Evolutionary conservation across 2,797 vertebrate genomes (phyloP).

Genomic region (Tapera naevia): DNA sequence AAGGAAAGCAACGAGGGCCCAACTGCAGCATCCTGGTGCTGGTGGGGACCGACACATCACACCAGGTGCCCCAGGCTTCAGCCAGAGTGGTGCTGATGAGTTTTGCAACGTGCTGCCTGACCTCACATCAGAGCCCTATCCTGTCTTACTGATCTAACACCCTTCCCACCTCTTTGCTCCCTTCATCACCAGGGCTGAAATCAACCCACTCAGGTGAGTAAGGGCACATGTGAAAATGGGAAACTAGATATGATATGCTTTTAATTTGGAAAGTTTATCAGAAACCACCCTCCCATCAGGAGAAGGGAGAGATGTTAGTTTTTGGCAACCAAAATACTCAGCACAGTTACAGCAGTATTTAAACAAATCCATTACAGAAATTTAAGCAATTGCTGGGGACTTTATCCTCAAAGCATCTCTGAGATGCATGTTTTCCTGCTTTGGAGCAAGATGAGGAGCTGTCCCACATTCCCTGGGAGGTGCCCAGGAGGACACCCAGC

Average conservation of each 20-base stretch:
- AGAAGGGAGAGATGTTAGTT: not conserved
- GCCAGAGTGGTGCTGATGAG: not conserved
- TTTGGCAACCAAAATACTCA: not conserved
- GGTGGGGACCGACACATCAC: not conserved
- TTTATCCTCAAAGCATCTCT: not conserved
- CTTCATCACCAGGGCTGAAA: not conserved
- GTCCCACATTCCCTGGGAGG: not conserved
- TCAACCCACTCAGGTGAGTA: not conserved
- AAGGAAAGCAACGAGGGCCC: not conserved
- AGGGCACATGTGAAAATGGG: rapidly evolving
- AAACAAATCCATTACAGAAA: not conserved
- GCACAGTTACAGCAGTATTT: not conserved
- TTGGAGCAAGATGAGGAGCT: not conserved
- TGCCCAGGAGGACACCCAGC: not conserved
- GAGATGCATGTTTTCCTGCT: not conserved
- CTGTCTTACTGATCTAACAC: not conserved
- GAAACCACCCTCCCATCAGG: not conserved
- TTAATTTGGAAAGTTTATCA: not conserved
- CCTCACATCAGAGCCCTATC: not conserved
- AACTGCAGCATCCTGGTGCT: rapidly evolving
- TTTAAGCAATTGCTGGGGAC: not conserved
- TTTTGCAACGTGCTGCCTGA: not conserved
- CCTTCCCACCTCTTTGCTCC: not conserved
- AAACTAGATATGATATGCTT: not conserved
- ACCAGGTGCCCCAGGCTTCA: not conserved